phyloP scores from a whole-genome alignment of 1,140 invertebrate genomes.

The Psix sp. region DNA sequence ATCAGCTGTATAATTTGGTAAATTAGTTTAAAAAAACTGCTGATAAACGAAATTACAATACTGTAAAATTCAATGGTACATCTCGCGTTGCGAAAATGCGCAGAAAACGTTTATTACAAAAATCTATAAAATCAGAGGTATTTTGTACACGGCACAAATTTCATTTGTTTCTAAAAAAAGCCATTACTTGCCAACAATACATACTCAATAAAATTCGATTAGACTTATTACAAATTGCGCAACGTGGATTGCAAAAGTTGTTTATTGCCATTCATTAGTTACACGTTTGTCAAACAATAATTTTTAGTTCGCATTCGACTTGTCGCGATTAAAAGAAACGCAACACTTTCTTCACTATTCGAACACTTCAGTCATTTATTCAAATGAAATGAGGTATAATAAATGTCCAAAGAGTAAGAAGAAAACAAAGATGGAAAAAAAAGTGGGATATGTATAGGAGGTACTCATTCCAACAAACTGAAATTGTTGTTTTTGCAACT shows the following conservation, averaged over 20 bases:
- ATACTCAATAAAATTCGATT: conserved; percentile 25
- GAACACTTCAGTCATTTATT: conserved; percentile 3
- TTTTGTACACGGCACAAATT: conserved; percentile 14
- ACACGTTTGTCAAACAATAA: conserved; percentile 14
- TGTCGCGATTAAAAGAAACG: conserved; percentile 10
- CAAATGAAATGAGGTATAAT: neutral
- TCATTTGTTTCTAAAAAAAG: conserved; percentile 20
- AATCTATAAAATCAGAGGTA: conserved; percentile 22
- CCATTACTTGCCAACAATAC: conserved; percentile 20
- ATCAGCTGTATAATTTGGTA: conserved; percentile 43
- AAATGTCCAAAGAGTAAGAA: conserved; percentile 12
- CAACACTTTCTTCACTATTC: conserved; percentile 1
- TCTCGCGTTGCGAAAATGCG: conserved; percentile 18
- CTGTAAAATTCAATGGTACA: conserved; percentile 34
- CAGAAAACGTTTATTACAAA: conserved; percentile 30
- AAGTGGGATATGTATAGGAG: conserved; percentile 17
- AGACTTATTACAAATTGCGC: conserved; percentile 15
- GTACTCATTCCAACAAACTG: conserved; percentile 40
- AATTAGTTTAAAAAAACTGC: conserved; percentile 36
- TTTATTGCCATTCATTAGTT: conserved; percentile 11
- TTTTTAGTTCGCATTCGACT: neutral
- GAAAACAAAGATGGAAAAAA: conserved; percentile 11
- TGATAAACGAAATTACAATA: conserved; percentile 37
- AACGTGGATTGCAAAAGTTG: conserved; percentile 17
- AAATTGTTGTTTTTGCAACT: conserved; percentile 37